Evolutionary conservation across 2,888 invertebrate species (phyloP), one percentile per base, ranked within the genome.

Genomic region (Rhimphoctona megacephalus): DNA sequence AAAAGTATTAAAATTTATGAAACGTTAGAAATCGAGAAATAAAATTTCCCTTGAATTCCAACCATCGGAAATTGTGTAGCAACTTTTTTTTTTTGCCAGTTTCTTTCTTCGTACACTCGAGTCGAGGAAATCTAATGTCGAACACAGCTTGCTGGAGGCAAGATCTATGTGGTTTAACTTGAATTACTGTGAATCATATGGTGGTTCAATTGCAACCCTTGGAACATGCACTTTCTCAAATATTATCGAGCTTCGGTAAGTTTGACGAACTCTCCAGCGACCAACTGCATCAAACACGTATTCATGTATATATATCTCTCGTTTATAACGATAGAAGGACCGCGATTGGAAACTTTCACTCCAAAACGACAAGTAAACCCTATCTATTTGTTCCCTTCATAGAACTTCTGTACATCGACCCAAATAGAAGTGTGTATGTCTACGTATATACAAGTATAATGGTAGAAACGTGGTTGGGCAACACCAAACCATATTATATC

Each of bases 181-280:
- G 49, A 11, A 22, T 43, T 72, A 19, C 49, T 33, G 33, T 49
- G 9, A 46, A 33, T 36, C 81, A 43, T 67, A 54, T 39, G 54
- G 74, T 64, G 39, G 49, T 81, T 61, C 64, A 73, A 66, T 49
- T 64, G 46, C 64, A 43, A 30, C 61, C 43, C 39, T 64, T 74
- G 30, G 54, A 64, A 33, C 66, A 25, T 57, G 67, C 19, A 67
- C 33, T 81, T 74, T 78, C 49, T 72, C 77, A 57, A 76, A 61
- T 73, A 64, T 46, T 30, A 77, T 74, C 49, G 69, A 49, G 74
- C 39, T 78, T 64, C 80, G 85, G 66, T 67, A 86, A 86, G 83
- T 86, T 86, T 83, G 83, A 79, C 76, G 79, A 80, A 46, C 78
- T 83, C 83, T 70, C 74, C 19, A 3, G 39, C 77, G 76, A 52